Evolutionary conservation across 2,797 vertebrate species (phyloP), one percentile per base, ranked within the genome.

Genomic region (Ispidina picta): DNA sequence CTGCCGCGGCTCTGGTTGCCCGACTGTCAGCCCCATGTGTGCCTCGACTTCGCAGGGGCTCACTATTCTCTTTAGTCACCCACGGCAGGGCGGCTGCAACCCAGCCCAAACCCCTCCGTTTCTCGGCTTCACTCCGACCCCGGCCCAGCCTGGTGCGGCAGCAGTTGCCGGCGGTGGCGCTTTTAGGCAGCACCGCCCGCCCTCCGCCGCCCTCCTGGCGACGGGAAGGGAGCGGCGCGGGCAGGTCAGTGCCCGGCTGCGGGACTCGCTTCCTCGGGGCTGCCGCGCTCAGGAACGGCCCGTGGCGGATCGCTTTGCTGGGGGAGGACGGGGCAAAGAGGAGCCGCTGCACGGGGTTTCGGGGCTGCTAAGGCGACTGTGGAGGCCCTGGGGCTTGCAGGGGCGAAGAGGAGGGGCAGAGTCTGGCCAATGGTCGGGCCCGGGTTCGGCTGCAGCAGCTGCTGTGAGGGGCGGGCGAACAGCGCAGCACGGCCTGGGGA

Each of bases 61-160:
- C 31, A 0, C 2, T 0, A 6, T 8, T 10, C n/a, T 4, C 48
- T 33, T 51, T 5, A 2, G 5, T 0, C 3, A 1, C 33, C 16
- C 21, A 1, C 5, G 9, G 8, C 33, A 17, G 18, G 26, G 16
- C 9, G 7, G 12, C 62, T 11, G 18, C 41, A 29, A 15, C n/a
- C 22, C 7, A 6, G 12, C 18, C 18, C 49, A 1, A 5, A 12
- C 20, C 20, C 58, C 15, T 29, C 6, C 3, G 2, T 44, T 11
- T 20, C 19, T 3, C 18, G 18, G 52, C 18, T 55, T 55, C 29
- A 15, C 48, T 8, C 48, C 48, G 8, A 49, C 12, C 48, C 33
- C 55, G 58, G 54, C 63, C 52, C 52, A 16, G 33, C 49, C 7
- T n/a, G 46, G 20, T 41, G 58, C 29, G 26, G 86, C 6, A 6